These are phyloP conservation scores for Panulirus ornatus DNA, from an alignment of 1,140 invertebrate genomes.

Conservation along the genomic window DNA sequence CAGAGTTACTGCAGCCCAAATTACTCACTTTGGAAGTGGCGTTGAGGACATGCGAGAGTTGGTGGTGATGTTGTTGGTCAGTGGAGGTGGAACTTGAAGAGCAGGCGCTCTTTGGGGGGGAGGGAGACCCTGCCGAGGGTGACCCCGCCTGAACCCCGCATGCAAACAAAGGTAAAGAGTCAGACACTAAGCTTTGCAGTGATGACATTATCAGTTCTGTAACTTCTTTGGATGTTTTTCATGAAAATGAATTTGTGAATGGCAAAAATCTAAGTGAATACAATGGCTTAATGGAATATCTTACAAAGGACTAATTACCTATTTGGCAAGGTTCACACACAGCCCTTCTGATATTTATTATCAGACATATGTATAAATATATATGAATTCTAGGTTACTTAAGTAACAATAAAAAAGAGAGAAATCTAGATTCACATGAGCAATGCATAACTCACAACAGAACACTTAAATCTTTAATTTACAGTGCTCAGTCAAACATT, in stretches of 20 bases:
- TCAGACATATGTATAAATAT: too few relatives aligned
- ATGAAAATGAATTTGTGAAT: too few relatives aligned
- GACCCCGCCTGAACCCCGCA: slow-evolving; percentile 58
- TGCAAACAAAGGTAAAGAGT: slow-evolving; percentile 44
- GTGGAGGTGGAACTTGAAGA: slow-evolving; percentile 83
- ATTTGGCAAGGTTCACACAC: not conserved
- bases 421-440: too few relatives aligned
- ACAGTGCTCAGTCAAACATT: too few relatives aligned
- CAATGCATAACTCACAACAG: too few relatives aligned
- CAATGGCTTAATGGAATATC: not conserved
- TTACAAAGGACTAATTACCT: not conserved
- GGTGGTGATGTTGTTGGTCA: slow-evolving; percentile 78
- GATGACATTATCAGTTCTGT: not conserved
- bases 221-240: too few relatives aligned
- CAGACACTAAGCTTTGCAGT: slow-evolving; percentile 35
- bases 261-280: not conserved
- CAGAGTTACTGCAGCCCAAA: not conserved
- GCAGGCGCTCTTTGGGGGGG: slow-evolving; percentile 82
- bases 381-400: too few relatives aligned
- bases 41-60: slow-evolving; percentile 69
- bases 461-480: too few relatives aligned
- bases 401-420: too few relatives aligned
- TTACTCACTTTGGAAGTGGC: slow-evolving; percentile 68
- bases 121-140: slow-evolving; percentile 76
- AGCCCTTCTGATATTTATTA: not conserved